phyloP scores from a whole-genome alignment of 2,113 vertebrate species.

The Sturnus vulgaris region DNA sequence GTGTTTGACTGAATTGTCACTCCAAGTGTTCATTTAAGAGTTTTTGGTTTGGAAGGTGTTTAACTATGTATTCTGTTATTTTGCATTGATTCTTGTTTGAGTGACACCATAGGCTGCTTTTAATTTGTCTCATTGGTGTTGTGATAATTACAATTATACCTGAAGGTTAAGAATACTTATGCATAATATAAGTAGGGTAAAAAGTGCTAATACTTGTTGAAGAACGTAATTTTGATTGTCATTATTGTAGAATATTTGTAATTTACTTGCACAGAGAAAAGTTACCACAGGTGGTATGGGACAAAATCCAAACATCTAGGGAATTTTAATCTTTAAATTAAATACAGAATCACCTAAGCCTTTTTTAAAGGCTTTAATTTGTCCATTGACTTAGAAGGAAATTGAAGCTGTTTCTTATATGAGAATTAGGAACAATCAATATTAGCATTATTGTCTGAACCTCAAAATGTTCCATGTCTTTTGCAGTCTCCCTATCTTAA shows the following conservation, averaged over 20 bases:
- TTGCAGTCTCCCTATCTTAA: not conserved
- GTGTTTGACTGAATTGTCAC: not conserved
- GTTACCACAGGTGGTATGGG: not conserved
- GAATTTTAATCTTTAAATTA: not conserved
- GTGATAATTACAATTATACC: not conserved
- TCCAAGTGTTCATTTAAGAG: not conserved
- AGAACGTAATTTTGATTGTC: not conserved
- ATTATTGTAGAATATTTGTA: not conserved
- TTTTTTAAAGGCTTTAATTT: not conserved
- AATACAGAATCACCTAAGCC: not conserved
- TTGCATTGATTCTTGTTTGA: not conserved
- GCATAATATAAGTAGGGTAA: not conserved
- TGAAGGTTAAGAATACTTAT: not conserved
- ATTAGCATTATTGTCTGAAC: not conserved
- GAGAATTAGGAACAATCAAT: not conserved
- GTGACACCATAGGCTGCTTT: not conserved
- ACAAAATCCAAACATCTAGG: not conserved
- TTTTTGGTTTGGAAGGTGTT: not conserved
- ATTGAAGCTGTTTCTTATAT: not conserved
- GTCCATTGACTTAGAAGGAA: not conserved
- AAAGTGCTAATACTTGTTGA: not conserved
- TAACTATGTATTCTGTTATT: not conserved
- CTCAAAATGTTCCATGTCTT: not conserved
- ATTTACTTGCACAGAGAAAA: not conserved
- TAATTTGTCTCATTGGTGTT: not conserved